These are phyloP conservation scores for Aphaenogaster ashmeadi DNA, from an alignment of 1,140 invertebrate genomes.

Conservation along the genomic window DNA sequence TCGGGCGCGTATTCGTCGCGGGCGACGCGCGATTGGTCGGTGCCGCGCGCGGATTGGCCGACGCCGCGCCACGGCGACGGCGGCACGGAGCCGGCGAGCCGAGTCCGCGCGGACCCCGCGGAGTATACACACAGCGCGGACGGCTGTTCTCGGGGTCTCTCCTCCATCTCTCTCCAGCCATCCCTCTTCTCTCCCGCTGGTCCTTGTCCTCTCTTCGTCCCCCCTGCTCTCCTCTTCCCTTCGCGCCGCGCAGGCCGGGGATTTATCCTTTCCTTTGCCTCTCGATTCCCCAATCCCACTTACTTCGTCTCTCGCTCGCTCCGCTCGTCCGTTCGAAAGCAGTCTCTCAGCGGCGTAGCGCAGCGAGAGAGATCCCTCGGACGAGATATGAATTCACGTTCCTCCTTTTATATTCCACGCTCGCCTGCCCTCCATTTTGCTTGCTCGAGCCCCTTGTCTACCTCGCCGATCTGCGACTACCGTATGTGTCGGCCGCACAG, in stretches of 20 bases:
- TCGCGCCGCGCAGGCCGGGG: constrained; percentile 34
- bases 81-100: neutral
- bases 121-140: constrained; percentile 46
- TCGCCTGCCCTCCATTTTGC: constrained; percentile 86
- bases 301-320: constrained; percentile 60
- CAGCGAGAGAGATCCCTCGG: constrained; percentile 86
- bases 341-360: constrained; percentile 85
- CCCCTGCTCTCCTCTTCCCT: neutral
- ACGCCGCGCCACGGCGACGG: neutral
- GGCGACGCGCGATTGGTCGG: constrained; percentile 70
- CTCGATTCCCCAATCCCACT: constrained; percentile 67
- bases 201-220: constrained; percentile 48
- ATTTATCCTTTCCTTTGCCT: constrained; percentile 70
- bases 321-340: constrained; percentile 82
- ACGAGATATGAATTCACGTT: constrained; percentile 86
- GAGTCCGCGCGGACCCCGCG: constrained; percentile 83
- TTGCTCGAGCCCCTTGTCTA: constrained; percentile 86
- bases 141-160: constrained; percentile 71
- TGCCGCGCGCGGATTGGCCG: constrained; percentile 76
- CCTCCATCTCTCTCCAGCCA: constrained; percentile 39
- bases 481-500: constrained; percentile 84
- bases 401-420: constrained; percentile 87
- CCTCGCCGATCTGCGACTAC: constrained; percentile 86
- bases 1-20: constrained; percentile 39
- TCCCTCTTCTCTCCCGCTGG: constrained; percentile 26